A percentile compares a stretch with the other conserved stretches of the same genome.
These are phyloP conservation scores for Antitype chi DNA, from an alignment of 2,888 invertebrate genomes.

Conservation along the genomic window DNA sequence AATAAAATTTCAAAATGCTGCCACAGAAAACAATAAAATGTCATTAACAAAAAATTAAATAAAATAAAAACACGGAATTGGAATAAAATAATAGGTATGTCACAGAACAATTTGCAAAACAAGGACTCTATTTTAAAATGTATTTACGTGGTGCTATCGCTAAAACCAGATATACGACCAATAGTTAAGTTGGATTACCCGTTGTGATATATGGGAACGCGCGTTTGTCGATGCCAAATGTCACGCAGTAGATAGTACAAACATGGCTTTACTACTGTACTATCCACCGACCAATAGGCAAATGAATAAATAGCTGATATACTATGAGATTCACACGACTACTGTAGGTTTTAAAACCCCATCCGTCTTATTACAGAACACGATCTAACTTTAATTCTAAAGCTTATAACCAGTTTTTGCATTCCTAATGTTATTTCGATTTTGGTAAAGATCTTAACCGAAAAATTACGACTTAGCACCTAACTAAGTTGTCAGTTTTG, in stretches of 20 bases:
- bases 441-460: too few species aligned
- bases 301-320: constrained; percentile 10
- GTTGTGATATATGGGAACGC: constrained; percentile 38
- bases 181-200: constrained; percentile 47
- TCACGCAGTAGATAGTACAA: constrained; percentile 38
- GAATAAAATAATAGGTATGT: too few species aligned
- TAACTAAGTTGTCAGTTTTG: too few species aligned
- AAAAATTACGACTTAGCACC: too few species aligned
- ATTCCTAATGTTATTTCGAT: too few species aligned
- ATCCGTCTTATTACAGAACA: too few species aligned
- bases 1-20: too few species aligned
- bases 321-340: neutral
- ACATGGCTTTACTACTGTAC: constrained; percentile 37
- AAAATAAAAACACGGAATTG: too few species aligned
- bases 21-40: too few species aligned
- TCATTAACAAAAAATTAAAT: too few species aligned
- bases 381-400: too few species aligned
- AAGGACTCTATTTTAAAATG: constrained; percentile 25
- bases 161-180: constrained; percentile 20
- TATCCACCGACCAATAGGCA: constrained; percentile 14
- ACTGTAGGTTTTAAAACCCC: neutral
- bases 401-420: too few species aligned
- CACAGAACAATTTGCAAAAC: neutral
- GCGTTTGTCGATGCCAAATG: constrained; percentile 52
- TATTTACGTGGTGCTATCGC: constrained; percentile 8